A percentile compares a stretch with the other conserved stretches of the same genome.
phyloP scores from a whole-genome alignment of 2,113 vertebrate species.

The Neoarius graeffei region DNA sequence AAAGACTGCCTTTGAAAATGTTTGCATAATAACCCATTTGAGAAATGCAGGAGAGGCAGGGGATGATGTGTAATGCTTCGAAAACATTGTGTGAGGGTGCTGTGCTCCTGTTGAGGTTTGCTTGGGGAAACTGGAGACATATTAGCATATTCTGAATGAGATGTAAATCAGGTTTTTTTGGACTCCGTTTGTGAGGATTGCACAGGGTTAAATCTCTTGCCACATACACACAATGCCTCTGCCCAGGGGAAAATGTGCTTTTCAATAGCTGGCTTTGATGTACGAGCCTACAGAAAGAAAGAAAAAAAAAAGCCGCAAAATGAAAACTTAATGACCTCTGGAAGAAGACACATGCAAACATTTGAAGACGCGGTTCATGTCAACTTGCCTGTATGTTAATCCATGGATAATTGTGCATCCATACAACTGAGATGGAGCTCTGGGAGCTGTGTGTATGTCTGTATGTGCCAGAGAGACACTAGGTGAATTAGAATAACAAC shows the following conservation, averaged over 20 bases:
- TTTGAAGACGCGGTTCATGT: conserved; percentile 62
- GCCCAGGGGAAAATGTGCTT: conserved; percentile 52
- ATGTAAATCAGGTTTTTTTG: conserved; percentile 74
- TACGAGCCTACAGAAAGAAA: conserved; percentile 50
- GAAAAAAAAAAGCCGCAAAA: conserved; percentile 42
- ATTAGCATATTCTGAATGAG: conserved; percentile 79
- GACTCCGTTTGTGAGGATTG: conserved; percentile 66
- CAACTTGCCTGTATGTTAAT: conserved; percentile 71
- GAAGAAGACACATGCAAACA: conserved; percentile 51
- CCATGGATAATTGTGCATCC: conserved; percentile 61
- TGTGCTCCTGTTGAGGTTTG: conserved; percentile 50
- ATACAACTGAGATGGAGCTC: conserved; percentile 58
- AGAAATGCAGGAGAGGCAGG: background rate
- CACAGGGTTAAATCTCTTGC: conserved; percentile 67
- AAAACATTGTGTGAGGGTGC: background rate
- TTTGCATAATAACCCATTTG: conserved; percentile 39
- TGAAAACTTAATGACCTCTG: conserved; percentile 61
- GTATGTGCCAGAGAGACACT: conserved; percentile 40
- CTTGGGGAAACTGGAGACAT: conserved; percentile 60
- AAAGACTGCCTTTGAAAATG: conserved; percentile 18
- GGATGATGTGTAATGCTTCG: conserved; percentile 23
- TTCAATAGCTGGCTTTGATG: conserved; percentile 56
- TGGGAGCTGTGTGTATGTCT: background rate
- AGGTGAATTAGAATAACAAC: conserved; percentile 68
- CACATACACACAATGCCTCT: conserved; percentile 56